Evolutionary conservation across 2,888 invertebrate genomes (phyloP).

Genomic region (Molorchus minor): DNA sequence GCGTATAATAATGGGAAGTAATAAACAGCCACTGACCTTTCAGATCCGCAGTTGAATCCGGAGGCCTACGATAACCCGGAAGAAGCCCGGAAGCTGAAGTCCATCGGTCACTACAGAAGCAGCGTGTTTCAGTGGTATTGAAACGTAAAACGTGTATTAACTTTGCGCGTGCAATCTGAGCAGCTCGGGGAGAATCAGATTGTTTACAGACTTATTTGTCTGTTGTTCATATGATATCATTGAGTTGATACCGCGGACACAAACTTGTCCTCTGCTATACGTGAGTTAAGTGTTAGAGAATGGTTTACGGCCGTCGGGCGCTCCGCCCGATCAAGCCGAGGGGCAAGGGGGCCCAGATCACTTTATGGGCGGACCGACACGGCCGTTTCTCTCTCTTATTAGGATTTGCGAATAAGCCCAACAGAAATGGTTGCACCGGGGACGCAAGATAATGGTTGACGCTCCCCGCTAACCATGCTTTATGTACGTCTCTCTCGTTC

Average conservation of each 20-base stretch:
- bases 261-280: constrained; percentile 62
- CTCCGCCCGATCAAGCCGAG: constrained; percentile 58
- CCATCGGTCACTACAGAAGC: constrained; percentile 59
- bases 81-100: constrained; percentile 59
- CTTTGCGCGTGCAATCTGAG: constrained; percentile 30
- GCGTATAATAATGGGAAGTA: constrained; percentile 54
- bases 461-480: constrained; percentile 65
- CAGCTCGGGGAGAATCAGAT: constrained; percentile 28
- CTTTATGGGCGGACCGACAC: constrained; percentile 65
- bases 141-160: constrained; percentile 31
- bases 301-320: constrained; percentile 63
- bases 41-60: constrained; percentile 57
- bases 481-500: constrained; percentile 64
- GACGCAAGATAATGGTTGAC: constrained; percentile 65
- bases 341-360: constrained; percentile 54
- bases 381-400: constrained; percentile 58
- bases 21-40: constrained; percentile 62
- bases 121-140: constrained; percentile 30
- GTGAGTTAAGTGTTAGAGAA: constrained; percentile 65
- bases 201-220: constrained; percentile 31
- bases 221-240: constrained; percentile 51
- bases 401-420: constrained; percentile 26
- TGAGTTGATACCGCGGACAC: constrained; percentile 58
- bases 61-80: constrained; percentile 59
- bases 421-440: constrained; percentile 55